Base-by-base conservation (phyloP, 2,888 invertebrate genomes). In the Pemphredon lugubris region DNA sequence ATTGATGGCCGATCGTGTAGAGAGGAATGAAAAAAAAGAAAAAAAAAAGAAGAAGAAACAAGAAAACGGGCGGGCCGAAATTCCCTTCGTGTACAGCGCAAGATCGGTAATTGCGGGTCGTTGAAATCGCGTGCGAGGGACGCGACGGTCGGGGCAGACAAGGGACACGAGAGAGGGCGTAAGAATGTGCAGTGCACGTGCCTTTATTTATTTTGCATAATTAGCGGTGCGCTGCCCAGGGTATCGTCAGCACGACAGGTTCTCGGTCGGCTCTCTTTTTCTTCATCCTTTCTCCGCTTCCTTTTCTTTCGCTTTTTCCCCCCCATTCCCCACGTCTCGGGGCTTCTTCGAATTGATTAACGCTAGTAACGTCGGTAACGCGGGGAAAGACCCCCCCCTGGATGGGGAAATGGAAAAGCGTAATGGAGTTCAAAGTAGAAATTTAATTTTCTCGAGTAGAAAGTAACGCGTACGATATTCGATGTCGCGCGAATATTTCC, bases 161-260 rank as follows among this genome's bases (percentile, higher is more conserved):
- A 57, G 51, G 58, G 50, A 45, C 42, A 58, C 45, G 64, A 70
- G 73, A 65, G 66, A 76, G 79, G 78, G 79, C 77, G 82, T 80
- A 83, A 83, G 82, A 85, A 85, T 82, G 78, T 79, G 71, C 66
- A 44, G 42, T 79, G 78, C 85, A 80, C 85, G 85, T 84, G 85
- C 84, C 85, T 84, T 84, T 85, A 85, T 85, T 85, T 85, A 85
- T 85, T 85, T 85, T 84, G 79, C 84, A 85, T 85, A 85, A 85
- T 85, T 85, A 83, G 72, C 77, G 74, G 70, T 78, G 68, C 73
- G 48, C 75, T 75, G 75, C 45, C 66, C 57, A 54, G 21, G 63
- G 71, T 65, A 71, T 60, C 72, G 65, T 66, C 60, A 61, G 64
- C 32, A 58, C 68, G 66, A 69, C 79, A 77, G 74, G 68, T 80